Evolutionary conservation across 2,888 invertebrate genomes (phyloP), one percentile per base, ranked within the genome.

Genomic region (Cordilura impudica): DNA sequence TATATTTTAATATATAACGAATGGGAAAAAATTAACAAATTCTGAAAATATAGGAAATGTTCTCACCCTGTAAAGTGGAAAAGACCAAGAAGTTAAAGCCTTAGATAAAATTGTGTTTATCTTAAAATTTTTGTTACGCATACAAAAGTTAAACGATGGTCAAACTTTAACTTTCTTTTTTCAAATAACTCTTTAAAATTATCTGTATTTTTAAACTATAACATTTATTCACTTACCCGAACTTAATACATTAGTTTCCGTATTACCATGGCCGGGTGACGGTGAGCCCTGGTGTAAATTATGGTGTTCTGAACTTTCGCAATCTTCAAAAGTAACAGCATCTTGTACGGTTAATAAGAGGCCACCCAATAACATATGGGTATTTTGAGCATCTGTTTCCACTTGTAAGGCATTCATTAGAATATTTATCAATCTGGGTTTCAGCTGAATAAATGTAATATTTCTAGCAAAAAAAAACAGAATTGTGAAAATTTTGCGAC

Each of bases 361-460:
- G 6, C 95, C 95, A 54, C 96, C 96, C 39, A 97, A 90, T 35
- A 97, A 90, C 94, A 97, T 95, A 86, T 97, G 97, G 2, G 96
- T 95, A 89, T 97, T 97, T 82, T 93, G 92, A 0, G 96, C 93
- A 90, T 97, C 97, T 0, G 93, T 92, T 90, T 97, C 97, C 53
- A 94, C 94, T 90, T 95, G 94, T 19, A 97, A 90, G 2, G 96
- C 95, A 87, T 94, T 95, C 89, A 96, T 94, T 16, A 97, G 90
- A 23, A 96, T 92, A 88, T 96, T 95, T 90, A 95, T 94, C 8
- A 96, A 90, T 39, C 94, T 91, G 0, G 95, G 93, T 86, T 95
- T 95, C 5, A 96, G 90, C 84, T 94, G 93, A 12, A 92, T 91
- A 84, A 95, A 94, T 1, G 93, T 93, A 4, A 92, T 86, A 81